These are phyloP conservation scores for Drosophila guanche DNA, from an alignment of 1,140 invertebrate species.

Conservation along the genomic window DNA sequence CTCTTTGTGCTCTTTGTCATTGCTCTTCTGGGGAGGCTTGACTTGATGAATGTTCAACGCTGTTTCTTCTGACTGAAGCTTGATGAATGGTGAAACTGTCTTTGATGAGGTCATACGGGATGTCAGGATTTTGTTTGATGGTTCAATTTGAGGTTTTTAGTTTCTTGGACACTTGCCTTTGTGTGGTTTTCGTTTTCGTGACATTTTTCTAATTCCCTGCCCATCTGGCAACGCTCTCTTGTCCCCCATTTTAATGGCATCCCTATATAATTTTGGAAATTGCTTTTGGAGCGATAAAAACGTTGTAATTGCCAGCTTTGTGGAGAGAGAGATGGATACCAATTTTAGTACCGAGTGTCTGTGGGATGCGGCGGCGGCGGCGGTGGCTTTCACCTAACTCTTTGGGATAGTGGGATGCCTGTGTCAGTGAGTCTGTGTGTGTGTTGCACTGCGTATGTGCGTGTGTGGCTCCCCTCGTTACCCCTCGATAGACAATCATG, in stretches of 20 bases:
- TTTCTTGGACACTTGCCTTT: background rate
- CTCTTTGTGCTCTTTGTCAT: conserved; percentile 14
- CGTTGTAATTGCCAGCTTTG: conserved; percentile 54
- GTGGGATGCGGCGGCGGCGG: conserved; percentile 22
- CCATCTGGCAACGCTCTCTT: background rate
- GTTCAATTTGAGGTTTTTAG: conserved; percentile 5
- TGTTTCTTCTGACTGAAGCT: background rate
- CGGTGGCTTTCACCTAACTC: conserved; percentile 60
- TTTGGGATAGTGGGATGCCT: conserved; percentile 3
- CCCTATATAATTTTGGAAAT: conserved; percentile 54
- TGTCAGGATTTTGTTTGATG: conserved; percentile 24
- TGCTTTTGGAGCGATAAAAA: conserved; percentile 36
- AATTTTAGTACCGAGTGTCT: conserved; percentile 22
- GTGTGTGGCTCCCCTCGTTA: conserved; percentile 5
- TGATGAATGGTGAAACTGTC: conserved; percentile 26
- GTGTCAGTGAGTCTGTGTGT: background rate
- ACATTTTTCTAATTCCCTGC: background rate
- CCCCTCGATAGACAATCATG: conserved; percentile 67
- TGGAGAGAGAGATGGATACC: no score
- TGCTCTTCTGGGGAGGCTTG: conserved; percentile 3
- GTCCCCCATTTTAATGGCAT: conserved; percentile 11
- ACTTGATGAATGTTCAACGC: background rate
- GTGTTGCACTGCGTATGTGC: conserved; percentile 3
- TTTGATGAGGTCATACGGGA: conserved; percentile 27
- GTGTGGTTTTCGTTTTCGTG: background rate